Evolutionary conservation across 1,140 invertebrate genomes (phyloP).

Genomic region (Acromyrmex echinatior): DNA sequence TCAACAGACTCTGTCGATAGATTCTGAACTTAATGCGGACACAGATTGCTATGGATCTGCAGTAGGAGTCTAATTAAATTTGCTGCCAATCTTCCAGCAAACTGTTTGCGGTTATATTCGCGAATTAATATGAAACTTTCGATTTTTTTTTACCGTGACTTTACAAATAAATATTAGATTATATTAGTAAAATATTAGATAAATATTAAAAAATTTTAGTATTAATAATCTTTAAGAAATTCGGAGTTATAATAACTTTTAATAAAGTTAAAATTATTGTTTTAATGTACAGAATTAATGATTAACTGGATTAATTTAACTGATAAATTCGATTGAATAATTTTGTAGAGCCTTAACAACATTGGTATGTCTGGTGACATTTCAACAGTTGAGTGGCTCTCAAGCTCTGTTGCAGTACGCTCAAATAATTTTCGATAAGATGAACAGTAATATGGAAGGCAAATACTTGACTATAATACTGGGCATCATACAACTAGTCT

Average conservation of each 20-base stretch:
- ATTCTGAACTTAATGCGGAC: no score
- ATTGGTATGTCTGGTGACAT: slow-evolving; percentile 88
- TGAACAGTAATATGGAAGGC: slow-evolving; percentile 85
- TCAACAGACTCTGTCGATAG: no score
- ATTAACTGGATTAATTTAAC: not conserved
- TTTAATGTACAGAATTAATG: not conserved
- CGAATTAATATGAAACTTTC: not conserved
- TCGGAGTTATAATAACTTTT: not conserved
- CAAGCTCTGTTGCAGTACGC: slow-evolving; percentile 91
- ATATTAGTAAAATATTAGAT: not conserved
- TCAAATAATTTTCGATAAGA: slow-evolving; percentile 89
- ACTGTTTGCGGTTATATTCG: not conserved
- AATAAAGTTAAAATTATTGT: not conserved
- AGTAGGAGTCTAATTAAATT: no score
- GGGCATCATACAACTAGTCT: slow-evolving; percentile 89
- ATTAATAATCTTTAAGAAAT: not conserved
- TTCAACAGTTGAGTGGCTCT: slow-evolving; percentile 92
- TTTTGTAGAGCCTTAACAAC: slow-evolving; percentile 87
- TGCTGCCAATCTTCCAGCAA: no score
- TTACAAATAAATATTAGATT: not conserved
- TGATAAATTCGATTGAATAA: not conserved
- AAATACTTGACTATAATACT: slow-evolving; percentile 89
- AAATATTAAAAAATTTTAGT: not conserved
- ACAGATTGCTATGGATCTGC: no score
- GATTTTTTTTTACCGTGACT: not conserved